A percentile compares a stretch with the other conserved stretches of the same genome.
These are phyloP conservation scores for Hydropotes inermis DNA, from an alignment of 2,113 vertebrate genomes.

Conservation along the genomic window DNA sequence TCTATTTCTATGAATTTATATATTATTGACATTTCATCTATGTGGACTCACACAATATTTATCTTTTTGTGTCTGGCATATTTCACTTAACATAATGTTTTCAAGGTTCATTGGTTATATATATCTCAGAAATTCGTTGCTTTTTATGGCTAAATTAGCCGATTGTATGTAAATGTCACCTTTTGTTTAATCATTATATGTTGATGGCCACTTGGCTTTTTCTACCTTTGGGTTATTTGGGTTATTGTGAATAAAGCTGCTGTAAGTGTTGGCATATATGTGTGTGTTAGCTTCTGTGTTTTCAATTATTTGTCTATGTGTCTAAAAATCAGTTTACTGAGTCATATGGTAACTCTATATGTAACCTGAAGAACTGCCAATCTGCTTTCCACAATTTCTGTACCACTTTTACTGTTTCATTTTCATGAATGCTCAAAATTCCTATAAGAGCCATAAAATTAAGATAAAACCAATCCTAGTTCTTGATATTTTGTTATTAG, in stretches of 20 bases:
- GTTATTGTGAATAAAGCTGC: not conserved
- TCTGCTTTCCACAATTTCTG: not conserved
- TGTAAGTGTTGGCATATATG: not conserved
- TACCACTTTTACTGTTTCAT: not conserved
- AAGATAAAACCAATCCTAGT: not conserved
- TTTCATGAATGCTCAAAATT: not conserved
- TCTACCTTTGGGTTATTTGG: not conserved
- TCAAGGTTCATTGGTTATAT: not conserved
- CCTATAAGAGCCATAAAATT: not conserved
- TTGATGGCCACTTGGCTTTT: not conserved
- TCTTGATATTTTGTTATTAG: not conserved
- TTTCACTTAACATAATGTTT: not conserved
- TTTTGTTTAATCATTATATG: not conserved
- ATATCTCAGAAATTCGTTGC: not conserved
- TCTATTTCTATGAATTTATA: not conserved
- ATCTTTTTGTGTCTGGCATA: not conserved
- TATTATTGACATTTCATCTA: not conserved
- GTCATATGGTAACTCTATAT: not conserved
- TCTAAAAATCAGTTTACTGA: not conserved
- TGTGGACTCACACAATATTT: not conserved
- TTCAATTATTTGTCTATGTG: not conserved
- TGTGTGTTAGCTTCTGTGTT: not conserved
- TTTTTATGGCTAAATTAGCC: not conserved
- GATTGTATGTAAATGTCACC: no score
- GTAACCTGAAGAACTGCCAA: not conserved